phyloP scores from a whole-genome alignment of 2,888 invertebrate species.

The Glyphotaelius pellucidus region DNA sequence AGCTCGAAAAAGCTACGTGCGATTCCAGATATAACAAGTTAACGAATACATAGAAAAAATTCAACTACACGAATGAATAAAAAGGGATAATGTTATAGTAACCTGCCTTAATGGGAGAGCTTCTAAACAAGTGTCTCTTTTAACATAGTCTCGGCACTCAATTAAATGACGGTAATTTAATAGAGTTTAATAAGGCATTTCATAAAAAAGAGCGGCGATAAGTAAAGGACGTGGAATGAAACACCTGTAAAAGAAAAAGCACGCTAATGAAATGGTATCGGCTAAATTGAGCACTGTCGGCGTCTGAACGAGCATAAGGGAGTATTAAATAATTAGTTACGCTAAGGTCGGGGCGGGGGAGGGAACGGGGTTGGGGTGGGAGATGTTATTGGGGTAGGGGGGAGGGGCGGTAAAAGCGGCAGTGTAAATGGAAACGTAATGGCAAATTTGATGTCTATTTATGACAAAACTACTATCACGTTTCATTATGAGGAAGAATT shows the following conservation, averaged over 20 bases:
- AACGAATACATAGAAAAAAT: neutral
- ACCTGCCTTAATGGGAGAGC: neutral
- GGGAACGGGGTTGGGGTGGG: slow-evolving; percentile 69
- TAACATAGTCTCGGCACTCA: neutral
- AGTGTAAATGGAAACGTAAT: slow-evolving; percentile 58
- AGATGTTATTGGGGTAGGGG: slow-evolving; percentile 67
- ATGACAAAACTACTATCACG: slow-evolving; percentile 52
- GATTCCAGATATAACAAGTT: neutral
- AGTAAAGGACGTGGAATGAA: neutral
- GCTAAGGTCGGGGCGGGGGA: slow-evolving; percentile 47
- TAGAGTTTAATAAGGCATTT: slow-evolving; percentile 2
- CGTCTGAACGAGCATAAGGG: slow-evolving; percentile 53
- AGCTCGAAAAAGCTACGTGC: neutral
- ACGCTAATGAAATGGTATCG: slow-evolving; percentile 11
- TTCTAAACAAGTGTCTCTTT: neutral
- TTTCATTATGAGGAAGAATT: slow-evolving; percentile 53
- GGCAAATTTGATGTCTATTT: slow-evolving; percentile 58
- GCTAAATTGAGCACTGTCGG: slow-evolving; percentile 19
- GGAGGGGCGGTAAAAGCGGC: slow-evolving; percentile 61
- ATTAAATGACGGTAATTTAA: slow-evolving; percentile 25
- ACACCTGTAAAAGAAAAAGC: slow-evolving; percentile 2
- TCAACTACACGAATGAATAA: neutral
- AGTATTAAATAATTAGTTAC: slow-evolving; percentile 66
- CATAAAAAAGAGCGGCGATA: slow-evolving; percentile 6
- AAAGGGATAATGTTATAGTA: neutral